Evolutionary conservation across 2,888 invertebrate species (phyloP).

Genomic region (Galerucella calmariensis): DNA sequence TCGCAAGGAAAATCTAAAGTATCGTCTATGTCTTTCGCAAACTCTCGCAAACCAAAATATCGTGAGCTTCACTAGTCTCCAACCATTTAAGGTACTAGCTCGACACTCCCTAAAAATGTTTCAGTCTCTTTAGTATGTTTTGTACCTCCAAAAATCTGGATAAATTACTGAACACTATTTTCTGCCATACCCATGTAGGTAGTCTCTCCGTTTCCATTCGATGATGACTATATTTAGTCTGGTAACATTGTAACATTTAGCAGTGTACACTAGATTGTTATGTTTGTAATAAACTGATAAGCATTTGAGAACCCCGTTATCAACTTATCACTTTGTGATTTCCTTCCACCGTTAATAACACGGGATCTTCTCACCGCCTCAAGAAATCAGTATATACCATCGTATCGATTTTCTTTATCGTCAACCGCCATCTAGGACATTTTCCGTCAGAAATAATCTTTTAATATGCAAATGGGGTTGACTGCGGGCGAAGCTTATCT

Average conservation of each 20-base stretch:
- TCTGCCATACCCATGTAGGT: not conserved
- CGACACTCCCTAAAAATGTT: too few relatives aligned
- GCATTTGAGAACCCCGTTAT: conserved; percentile 5
- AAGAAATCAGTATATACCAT: conserved; percentile 16
- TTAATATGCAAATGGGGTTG: conserved; percentile 44
- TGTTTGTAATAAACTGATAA: conserved; percentile 13
- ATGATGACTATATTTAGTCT: not conserved
- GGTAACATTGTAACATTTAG: not conserved
- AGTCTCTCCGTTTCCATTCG: not conserved
- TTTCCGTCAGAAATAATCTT: conserved; percentile 41
- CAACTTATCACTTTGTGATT: conserved; percentile 16
- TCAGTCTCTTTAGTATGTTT: too few relatives aligned
- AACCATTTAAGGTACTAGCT: too few relatives aligned
- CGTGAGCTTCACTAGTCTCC: too few relatives aligned
- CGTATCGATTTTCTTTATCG: conserved; percentile 30
- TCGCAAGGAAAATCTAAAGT: too few relatives aligned
- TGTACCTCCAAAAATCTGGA: too few relatives aligned
- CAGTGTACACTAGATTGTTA: not conserved
- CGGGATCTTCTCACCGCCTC: conserved; percentile 12
- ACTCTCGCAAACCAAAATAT: too few relatives aligned
- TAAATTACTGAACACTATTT: not conserved
- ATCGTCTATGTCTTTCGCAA: too few relatives aligned
- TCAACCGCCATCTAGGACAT: conserved; percentile 29
- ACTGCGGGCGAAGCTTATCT: conserved; percentile 40
- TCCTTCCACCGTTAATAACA: conserved; percentile 22